These are phyloP conservation scores for Tachuris rubrigastra DNA, from an alignment of 2,113 vertebrate species.

Conservation along the genomic window DNA sequence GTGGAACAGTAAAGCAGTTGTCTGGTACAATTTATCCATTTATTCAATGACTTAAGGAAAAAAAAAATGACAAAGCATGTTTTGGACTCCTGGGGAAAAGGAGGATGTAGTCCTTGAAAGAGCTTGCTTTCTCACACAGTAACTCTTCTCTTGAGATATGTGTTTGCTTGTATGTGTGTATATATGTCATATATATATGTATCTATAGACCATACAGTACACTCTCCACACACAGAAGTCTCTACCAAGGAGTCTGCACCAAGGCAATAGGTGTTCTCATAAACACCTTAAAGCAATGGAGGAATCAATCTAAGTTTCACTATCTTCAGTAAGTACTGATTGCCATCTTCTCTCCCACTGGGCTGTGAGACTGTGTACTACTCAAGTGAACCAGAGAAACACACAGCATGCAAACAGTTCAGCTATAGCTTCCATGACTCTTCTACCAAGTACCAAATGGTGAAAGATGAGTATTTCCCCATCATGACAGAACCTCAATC, in stretches of 20 bases:
- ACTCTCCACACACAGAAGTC: rapidly evolving
- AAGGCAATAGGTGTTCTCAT: neutral
- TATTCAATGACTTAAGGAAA: neutral
- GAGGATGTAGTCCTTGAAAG: neutral
- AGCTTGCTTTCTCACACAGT: neutral
- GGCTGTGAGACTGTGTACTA: neutral
- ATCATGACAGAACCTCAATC: neutral
- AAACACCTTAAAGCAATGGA: neutral
- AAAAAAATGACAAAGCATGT: neutral
- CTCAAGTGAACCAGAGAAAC: neutral
- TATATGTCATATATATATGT: rapidly evolving
- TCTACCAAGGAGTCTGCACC: neutral
- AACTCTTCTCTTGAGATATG: rapidly evolving
- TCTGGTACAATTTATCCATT: neutral
- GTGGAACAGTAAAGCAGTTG: neutral
- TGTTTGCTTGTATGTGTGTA: rapidly evolving
- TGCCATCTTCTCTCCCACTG: neutral
- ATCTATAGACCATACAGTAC: neutral
- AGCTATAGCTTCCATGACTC: neutral
- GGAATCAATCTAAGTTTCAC: neutral
- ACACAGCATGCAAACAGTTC: neutral
- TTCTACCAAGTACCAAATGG: neutral
- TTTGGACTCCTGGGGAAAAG: neutral
- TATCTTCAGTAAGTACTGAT: neutral
- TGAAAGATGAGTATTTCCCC: neutral